These are phyloP conservation scores for Phragmatobia fuliginosa DNA, from an alignment of 2,888 invertebrate genomes.

Conservation along the genomic window DNA sequence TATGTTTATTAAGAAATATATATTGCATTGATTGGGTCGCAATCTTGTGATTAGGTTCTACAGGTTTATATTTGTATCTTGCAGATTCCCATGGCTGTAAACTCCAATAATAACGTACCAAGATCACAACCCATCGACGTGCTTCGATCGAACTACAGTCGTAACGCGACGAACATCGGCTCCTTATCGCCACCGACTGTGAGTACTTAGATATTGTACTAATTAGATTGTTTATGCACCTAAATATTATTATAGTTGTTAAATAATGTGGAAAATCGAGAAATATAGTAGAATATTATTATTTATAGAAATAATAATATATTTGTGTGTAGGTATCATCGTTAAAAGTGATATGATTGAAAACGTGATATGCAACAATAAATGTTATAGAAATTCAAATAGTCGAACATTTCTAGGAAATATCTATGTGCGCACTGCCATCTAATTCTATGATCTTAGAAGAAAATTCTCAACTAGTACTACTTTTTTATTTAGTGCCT, in stretches of 20 bases:
- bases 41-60: conserved; percentile 30
- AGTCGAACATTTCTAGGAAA: too few relatives aligned
- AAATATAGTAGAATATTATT: too few relatives aligned
- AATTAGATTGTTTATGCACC: too few relatives aligned
- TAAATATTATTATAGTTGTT: not conserved
- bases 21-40: not conserved
- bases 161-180: conserved; percentile 93
- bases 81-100: conserved; percentile 72
- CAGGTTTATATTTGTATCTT: conserved; percentile 44
- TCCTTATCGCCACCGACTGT: conserved; percentile 97
- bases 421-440: too few relatives aligned
- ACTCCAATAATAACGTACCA: conserved; percentile 86
- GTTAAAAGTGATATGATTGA: too few relatives aligned
- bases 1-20: not conserved
- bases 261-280: not conserved
- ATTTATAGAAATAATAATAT: too few relatives aligned
- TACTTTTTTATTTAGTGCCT: too few relatives aligned
- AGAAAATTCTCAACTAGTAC: too few relatives aligned
- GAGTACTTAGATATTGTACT: conserved; percentile 71
- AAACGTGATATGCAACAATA: too few relatives aligned
- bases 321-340: too few relatives aligned
- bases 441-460: too few relatives aligned
- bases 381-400: too few relatives aligned
- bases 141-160: conserved; percentile 90
- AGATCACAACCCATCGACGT: conserved; percentile 95